phyloP scores from a whole-genome alignment of 2,888 invertebrate species.

The Taphrorychus bicolor region DNA sequence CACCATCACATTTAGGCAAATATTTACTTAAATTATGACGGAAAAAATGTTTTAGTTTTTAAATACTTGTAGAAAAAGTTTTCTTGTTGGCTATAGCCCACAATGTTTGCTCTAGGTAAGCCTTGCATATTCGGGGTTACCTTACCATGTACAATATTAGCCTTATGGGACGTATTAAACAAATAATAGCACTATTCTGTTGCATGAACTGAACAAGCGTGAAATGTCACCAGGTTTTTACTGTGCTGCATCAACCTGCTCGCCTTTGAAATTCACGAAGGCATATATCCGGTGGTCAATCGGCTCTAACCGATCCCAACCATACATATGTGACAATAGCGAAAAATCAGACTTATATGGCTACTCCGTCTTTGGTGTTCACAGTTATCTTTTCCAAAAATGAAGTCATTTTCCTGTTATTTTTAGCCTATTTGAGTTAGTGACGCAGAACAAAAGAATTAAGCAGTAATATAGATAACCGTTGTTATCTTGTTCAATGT shows the following conservation, averaged over 20 bases:
- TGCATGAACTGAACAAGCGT: neutral
- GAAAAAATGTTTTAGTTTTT: neutral
- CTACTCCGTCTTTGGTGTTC: neutral
- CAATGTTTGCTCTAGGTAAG: too few relatives aligned
- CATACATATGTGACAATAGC: neutral
- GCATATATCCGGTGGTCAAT: constrained; percentile 20
- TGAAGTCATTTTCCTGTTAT: neutral
- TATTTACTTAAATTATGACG: neutral
- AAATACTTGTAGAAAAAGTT: neutral
- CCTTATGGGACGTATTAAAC: too few relatives aligned
- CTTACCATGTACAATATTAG: too few relatives aligned
- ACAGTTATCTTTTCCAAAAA: neutral
- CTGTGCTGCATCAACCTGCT: neutral
- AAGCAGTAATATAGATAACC: constrained; percentile 17
- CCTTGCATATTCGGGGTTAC: too few relatives aligned
- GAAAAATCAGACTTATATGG: neutral
- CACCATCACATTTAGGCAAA: neutral
- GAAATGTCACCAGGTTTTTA: neutral
- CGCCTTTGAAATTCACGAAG: constrained; percentile 12
- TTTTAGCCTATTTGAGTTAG: constrained; percentile 4
- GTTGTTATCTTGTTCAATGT: constrained; percentile 4
- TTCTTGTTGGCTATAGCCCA: too few relatives aligned
- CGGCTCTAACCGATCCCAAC: neutral
- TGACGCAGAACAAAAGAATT: constrained; percentile 20
- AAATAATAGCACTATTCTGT: neutral